Conservation (phyloP, 1,140 invertebrate genomes). For the Eufriesea mexicana region DNA sequence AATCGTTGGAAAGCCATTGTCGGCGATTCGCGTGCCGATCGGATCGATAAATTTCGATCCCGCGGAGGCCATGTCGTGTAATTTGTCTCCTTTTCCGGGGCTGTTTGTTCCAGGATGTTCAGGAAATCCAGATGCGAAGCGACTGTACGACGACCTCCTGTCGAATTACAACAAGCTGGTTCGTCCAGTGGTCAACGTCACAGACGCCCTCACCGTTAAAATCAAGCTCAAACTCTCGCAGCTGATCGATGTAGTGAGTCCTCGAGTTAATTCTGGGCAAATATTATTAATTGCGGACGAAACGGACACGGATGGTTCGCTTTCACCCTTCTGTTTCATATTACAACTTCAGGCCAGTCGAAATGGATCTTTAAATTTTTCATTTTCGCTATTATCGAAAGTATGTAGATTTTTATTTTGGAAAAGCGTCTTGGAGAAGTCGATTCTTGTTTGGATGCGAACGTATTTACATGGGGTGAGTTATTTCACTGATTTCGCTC, state of each 20-base stretch:
- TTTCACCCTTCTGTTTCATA: too few species aligned
- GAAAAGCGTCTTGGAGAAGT: too few species aligned
- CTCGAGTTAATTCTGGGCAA: neutral
- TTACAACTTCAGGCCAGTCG: too few species aligned
- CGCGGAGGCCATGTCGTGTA: conserved; percentile 84
- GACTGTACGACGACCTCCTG: conserved; percentile 94
- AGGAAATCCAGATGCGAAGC: conserved; percentile 94
- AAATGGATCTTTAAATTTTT: too few species aligned
- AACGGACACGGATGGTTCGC: too few species aligned
- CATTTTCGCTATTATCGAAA: too few species aligned
- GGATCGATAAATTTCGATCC: neutral
- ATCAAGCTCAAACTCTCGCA: conserved; percentile 97
- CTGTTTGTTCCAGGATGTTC: conserved; percentile 85
- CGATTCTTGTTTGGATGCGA: too few species aligned
- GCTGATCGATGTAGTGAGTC: conserved; percentile 96
- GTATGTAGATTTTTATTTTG: too few species aligned
- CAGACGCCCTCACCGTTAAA: conserved; percentile 94
- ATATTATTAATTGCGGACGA: neutral
- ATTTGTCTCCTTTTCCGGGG: neutral
- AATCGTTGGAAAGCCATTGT: neutral
- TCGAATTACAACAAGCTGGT: conserved; percentile 98
- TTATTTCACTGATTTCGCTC: too few species aligned
- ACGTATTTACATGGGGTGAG: too few species aligned
- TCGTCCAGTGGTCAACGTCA: conserved; percentile 95
- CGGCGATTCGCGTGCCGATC: neutral